Percentiles rank a stretch among this genome's conserved stretches.
phyloP scores from a whole-genome alignment of 2,797 vertebrate genomes.

The Echiichthys vipera region DNA sequence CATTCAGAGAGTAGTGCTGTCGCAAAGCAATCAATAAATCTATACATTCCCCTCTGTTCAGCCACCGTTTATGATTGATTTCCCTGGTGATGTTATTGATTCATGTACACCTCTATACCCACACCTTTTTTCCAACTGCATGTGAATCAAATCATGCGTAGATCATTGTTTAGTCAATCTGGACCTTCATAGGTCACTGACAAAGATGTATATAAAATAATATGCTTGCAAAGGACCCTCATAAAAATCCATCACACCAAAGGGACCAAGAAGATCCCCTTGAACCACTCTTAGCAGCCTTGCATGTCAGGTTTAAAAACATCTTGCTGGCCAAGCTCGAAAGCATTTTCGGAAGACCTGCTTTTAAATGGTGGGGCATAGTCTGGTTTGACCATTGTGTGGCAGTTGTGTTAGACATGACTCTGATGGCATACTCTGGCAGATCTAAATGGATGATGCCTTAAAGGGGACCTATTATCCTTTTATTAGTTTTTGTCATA shows the following conservation, averaged over 20 bases:
- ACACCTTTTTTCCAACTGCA: conserved; percentile 58
- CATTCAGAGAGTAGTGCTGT: conserved; percentile 50
- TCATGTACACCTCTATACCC: conserved; percentile 43
- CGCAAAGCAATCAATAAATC: conserved; percentile 65
- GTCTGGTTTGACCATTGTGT: conserved; percentile 40
- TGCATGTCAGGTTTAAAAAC: conserved; percentile 19
- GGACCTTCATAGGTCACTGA: conserved; percentile 56
- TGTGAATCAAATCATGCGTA: conserved; percentile 59
- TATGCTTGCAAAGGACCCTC: conserved; percentile 29
- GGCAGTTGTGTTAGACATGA: conserved; percentile 29
- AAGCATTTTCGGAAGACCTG: conserved; percentile 22
- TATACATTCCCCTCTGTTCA: conserved; percentile 59
- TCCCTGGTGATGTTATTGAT: conserved; percentile 65
- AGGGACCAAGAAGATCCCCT: conserved; percentile 24
- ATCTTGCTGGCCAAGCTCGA: conserved; percentile 5
- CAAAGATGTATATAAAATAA: conserved; percentile 54
- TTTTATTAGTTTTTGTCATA: no score
- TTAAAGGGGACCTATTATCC: no score
- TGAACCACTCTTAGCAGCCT: conserved; percentile 31
- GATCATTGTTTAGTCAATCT: conserved; percentile 60
- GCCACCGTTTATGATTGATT: conserved; percentile 67
- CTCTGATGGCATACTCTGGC: conserved; percentile 27
- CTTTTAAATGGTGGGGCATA: conserved; percentile 17
- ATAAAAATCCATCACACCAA: conserved; percentile 45
- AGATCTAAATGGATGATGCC: conserved; percentile 38